Conservation (phyloP, 1,140 invertebrate genomes). For the Diorhabda elongata region DNA sequence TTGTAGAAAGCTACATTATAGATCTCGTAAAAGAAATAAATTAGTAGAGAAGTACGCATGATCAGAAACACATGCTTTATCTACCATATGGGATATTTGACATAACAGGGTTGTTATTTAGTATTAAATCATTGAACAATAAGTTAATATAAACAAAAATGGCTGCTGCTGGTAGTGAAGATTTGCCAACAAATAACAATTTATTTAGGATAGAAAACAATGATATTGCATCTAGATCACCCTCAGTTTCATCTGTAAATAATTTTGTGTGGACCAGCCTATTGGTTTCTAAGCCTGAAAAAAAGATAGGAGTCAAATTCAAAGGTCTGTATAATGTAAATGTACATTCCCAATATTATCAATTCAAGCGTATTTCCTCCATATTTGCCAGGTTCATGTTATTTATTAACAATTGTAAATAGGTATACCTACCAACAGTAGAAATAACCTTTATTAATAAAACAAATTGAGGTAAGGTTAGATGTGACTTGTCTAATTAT, state of each 20-base stretch:
- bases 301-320: constrained; percentile 44
- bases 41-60: no score
- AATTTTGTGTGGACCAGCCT: constrained; percentile 55
- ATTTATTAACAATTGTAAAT: no score
- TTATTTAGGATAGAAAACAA: constrained; percentile 45
- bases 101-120: no score
- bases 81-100: no score
- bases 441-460: no score
- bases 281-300: constrained; percentile 51
- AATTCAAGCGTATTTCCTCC: background rate
- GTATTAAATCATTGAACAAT: background rate
- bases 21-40: no score
- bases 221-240: constrained; percentile 47
- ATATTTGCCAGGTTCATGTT: no score
- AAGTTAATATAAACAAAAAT: constrained; percentile 42
- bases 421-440: no score
- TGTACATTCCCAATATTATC: background rate
- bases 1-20: no score
- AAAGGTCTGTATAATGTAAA: constrained; percentile 22
- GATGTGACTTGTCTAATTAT: no score
- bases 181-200: constrained; percentile 52
- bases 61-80: no score
- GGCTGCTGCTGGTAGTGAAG: constrained; percentile 52
- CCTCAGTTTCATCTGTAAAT: constrained; percentile 51
- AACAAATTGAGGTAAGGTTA: no score